Evolutionary conservation across 1,140 invertebrate species (phyloP).

Genomic region (Spodoptera frugiperda): DNA sequence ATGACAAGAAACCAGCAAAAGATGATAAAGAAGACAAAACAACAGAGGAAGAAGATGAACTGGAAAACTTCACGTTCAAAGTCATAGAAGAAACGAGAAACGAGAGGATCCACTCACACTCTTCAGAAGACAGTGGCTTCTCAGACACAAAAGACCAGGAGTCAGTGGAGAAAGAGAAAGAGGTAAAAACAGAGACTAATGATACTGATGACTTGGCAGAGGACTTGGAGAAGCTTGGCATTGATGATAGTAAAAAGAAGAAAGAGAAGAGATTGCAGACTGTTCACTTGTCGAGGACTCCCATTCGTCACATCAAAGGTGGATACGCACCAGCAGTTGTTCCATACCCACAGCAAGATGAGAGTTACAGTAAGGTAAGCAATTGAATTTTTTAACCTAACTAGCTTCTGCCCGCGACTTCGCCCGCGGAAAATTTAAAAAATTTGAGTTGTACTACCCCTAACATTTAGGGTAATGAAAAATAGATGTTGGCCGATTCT

Average conservation of each 20-base stretch:
- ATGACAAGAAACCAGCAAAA: constrained; percentile 6
- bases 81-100: constrained; percentile 56
- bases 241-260: constrained; percentile 22
- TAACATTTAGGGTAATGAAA: too few relatives aligned
- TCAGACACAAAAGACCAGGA: constrained; percentile 60
- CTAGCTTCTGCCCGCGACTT: too few relatives aligned
- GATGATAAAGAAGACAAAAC: constrained; percentile 1
- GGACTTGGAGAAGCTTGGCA: constrained; percentile 12
- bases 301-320: background rate
- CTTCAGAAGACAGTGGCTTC: constrained; percentile 73
- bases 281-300: background rate
- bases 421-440: too few relatives aligned
- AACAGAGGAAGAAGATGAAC: constrained; percentile 64
- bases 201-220: constrained; percentile 42
- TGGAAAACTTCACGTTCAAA: constrained; percentile 64
- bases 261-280: background rate
- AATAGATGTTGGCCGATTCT: too few relatives aligned
- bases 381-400: background rate
- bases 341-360: constrained; percentile 1
- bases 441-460: too few relatives aligned
- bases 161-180: constrained; percentile 11
- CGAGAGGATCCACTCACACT: constrained; percentile 67
- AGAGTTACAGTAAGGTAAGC: constrained; percentile 16
- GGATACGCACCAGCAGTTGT: background rate
- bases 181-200: constrained; percentile 55